Conservation (phyloP, 2,113 vertebrate genomes). For the Scomber scombrus region DNA sequence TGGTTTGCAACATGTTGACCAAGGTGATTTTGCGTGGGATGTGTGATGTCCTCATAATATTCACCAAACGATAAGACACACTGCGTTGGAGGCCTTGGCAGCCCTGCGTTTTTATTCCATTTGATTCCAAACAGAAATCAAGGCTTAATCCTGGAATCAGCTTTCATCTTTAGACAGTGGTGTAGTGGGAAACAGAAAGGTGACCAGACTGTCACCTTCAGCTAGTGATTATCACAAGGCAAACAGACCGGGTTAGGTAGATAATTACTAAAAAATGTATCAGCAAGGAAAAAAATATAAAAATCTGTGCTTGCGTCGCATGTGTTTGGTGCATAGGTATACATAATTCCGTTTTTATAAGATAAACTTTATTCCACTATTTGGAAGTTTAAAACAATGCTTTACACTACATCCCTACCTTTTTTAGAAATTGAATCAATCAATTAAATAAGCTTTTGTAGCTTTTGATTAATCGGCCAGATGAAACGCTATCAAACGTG, state of each 20-base stretch:
- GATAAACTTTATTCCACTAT: background rate
- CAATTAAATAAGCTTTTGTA: background rate
- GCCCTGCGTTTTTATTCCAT: constrained; percentile 1
- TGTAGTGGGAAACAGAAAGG: background rate
- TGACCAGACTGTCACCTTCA: background rate
- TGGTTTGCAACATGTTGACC: constrained; percentile 51
- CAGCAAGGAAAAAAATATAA: background rate
- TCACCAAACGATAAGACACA: constrained; percentile 20
- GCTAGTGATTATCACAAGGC: no score
- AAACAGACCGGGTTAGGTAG: background rate
- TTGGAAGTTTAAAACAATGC: background rate
- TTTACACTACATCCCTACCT: background rate
- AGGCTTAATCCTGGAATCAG: background rate
- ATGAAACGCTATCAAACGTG: background rate
- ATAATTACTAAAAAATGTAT: background rate
- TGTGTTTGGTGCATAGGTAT: background rate
- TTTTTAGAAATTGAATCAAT: background rate
- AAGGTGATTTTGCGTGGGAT: constrained; percentile 40
- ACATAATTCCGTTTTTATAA: background rate
- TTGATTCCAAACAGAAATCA: background rate
- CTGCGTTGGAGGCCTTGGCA: background rate
- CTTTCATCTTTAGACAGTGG: background rate
- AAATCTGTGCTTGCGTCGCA: background rate
- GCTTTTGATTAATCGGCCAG: background rate
- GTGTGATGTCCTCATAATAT: constrained; percentile 27